A percentile compares a stretch with the other conserved stretches of the same genome.
These are phyloP conservation scores for Antheraea yamamai DNA, from an alignment of 2,888 invertebrate species.

Conservation along the genomic window DNA sequence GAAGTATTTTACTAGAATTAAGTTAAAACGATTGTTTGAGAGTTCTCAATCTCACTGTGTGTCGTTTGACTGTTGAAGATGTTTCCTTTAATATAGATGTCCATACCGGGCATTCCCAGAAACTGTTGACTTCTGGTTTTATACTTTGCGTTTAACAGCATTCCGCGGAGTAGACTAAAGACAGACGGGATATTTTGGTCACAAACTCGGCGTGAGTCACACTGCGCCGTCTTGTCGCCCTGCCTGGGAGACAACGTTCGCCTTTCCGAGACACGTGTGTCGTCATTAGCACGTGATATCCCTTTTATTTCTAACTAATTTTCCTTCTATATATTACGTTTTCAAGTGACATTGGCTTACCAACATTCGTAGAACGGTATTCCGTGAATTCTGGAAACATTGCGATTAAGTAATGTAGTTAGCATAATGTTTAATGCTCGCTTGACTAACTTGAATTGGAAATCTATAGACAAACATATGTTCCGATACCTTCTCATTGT, in stretches of 20 bases:
- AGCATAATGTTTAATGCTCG: too few relatives aligned
- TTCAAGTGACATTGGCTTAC: neutral
- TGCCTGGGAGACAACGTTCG: neutral
- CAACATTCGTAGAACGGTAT: neutral
- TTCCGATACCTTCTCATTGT: too few relatives aligned
- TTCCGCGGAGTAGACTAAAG: slow-evolving; percentile 13
- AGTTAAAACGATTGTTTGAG: neutral
- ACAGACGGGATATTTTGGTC: slow-evolving; percentile 11
- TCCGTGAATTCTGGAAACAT: neutral
- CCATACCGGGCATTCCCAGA: neutral
- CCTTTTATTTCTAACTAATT: neutral
- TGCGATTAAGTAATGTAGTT: neutral
- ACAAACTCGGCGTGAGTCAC: slow-evolving; percentile 10
- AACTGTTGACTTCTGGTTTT: neutral
- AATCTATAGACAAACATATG: too few relatives aligned
- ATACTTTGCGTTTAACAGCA: neutral
- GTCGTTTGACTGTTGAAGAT: neutral
- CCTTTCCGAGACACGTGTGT: neutral
- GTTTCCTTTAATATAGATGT: neutral
- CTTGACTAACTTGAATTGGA: too few relatives aligned
- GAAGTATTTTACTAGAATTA: neutral
- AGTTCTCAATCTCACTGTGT: neutral
- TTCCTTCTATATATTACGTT: neutral
- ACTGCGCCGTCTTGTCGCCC: neutral
- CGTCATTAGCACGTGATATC: neutral